Evolutionary conservation across 2,797 vertebrate genomes (phyloP), one percentile per base, ranked within the genome.

Genomic region (Macroramphosus scolopax): DNA sequence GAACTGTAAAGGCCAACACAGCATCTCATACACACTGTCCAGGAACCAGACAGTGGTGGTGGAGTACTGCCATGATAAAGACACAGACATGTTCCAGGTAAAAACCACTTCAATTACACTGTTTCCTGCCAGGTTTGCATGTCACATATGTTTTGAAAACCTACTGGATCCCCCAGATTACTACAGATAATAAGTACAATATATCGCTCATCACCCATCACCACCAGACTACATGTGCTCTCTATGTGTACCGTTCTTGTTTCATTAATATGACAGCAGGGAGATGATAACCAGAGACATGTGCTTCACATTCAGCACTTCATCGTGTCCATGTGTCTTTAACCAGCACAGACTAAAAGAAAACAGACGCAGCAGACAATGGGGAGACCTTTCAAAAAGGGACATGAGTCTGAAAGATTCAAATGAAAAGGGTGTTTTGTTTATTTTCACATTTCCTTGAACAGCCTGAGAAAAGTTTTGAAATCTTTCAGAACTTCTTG

Each of bases 31-130:
- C 78, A 99, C 96, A 0, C 85, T 99, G 36, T 99, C 97, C 68
- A 91, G 97, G 81, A 96, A 91, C 88, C 97, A 98, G 82, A 98
- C 96, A 0, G 95, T 99, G 44, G 93, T 99, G 64, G 97, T 99
- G 72, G 97, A 99, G 69, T 99, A 98, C 78, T 89, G 93, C 54
- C 94, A 98, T 20, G 96, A 99, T 38, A 95, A 95, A 81, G 95
- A 99, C 48, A 99, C 92, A 0, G 96, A 99, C 81, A 99, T 99
- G 96, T 99, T 99, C 86, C 96, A 99, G 95, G 97, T 99, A 92
- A 58, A 37, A 18, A 5, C 2, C 11, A 16, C 6, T 33, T 17
- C 5, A 26, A 2, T 14, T 0, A 16, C 22, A 1, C 10, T 36
- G 47, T 57, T 33, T 45, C 40, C 11, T 15, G 36, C 20, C 3